Evolutionary conservation across 1,140 invertebrate species (phyloP).

Genomic region (roundworm (Caenorhabditis elegans)): WBcel235 BX284602.5:7736501-7737000

Average conservation of each 20-base stretch:
- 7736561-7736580: background rate
- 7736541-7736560: background rate
- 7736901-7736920: constrained; percentile 2
- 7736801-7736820: constrained; percentile 30
- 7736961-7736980: constrained; percentile 5
- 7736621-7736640: background rate
- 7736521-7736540: background rate
- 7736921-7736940: background rate
- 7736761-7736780: background rate
- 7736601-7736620: background rate
- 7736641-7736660: background rate
- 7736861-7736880: background rate
- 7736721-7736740: background rate
- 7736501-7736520: background rate
- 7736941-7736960: background rate
- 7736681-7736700: background rate
- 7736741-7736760: background rate
- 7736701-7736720: background rate
- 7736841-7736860: background rate
- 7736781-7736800: background rate
- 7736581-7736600: background rate
- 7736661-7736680: background rate
- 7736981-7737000: constrained; percentile 12
- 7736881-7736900: background rate
- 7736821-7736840: background rate